These are phyloP conservation scores for Sus scrofa DNA, from an alignment of 2,113 vertebrate species.

Conservation along the genomic window T2T-Sscrofa CM000815.6:103621001-103621500, in stretches of 20 bases:
- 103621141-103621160: slow-evolving; percentile 35
- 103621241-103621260: neutral
- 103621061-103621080: neutral
- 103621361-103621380: slow-evolving; percentile 51
- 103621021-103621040: neutral
- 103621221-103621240: neutral
- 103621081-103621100: neutral
- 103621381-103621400: slow-evolving; percentile 31
- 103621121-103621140: slow-evolving; percentile 4
- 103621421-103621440: too few relatives aligned
- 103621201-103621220: too few relatives aligned
- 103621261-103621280: slow-evolving; percentile 7
- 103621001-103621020: neutral
- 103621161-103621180: neutral
- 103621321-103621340: slow-evolving; percentile 5
- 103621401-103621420: neutral
- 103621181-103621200: too few relatives aligned
- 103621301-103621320: neutral
- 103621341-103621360: neutral
- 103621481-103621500: neutral
- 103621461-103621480: neutral
- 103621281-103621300: slow-evolving; percentile 48
- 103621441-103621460: neutral
- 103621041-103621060: neutral
- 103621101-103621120: slow-evolving; percentile 32